phyloP scores from a whole-genome alignment of 2,113 vertebrate species.

The pig (Sus scrofa) region DNA sequence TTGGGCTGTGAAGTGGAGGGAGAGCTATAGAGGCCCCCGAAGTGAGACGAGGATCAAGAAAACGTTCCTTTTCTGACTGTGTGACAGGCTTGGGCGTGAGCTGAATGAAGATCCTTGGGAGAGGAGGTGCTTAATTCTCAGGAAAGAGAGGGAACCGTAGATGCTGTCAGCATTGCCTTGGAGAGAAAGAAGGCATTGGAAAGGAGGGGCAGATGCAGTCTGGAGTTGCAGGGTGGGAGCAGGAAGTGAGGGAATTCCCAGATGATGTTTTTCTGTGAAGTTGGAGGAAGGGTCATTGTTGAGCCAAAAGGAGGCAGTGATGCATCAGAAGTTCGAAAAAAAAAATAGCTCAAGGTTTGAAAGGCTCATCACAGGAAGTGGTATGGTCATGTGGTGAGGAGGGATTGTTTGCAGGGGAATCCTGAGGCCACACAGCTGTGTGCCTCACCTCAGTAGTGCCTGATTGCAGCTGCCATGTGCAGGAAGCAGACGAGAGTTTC shows the following conservation, averaged over 20 bases:
- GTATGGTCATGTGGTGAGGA: rapidly evolving
- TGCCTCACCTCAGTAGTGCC: background rate
- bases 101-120: background rate
- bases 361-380: background rate
- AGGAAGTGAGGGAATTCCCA: background rate
- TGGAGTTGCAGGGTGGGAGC: background rate
- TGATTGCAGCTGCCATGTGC: background rate
- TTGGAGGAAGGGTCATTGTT: background rate
- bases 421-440: background rate
- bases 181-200: background rate
- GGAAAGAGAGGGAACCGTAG: background rate
- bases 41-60: background rate
- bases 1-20: background rate
- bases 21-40: background rate
- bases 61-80: background rate
- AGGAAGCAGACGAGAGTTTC: background rate
- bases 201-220: background rate
- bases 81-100: no score
- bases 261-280: background rate
- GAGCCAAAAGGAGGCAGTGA: background rate
- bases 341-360: background rate
- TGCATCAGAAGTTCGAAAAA: background rate
- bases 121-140: background rate
- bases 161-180: background rate
- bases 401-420: background rate